Evolutionary conservation across 2,888 invertebrate species (phyloP).

Genomic region (Phrixothrix hirtus): DNA sequence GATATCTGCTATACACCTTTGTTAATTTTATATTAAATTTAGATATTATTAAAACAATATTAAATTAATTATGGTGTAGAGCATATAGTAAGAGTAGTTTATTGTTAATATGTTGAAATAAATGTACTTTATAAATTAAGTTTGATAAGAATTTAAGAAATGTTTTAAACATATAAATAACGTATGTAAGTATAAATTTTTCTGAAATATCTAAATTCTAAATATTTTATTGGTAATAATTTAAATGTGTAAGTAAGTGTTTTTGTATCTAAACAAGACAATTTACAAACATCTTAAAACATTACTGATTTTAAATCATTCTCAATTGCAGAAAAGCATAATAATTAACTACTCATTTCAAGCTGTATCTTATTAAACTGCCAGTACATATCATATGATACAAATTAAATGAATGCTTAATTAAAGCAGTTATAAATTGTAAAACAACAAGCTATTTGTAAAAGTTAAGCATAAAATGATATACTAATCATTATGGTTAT

Average conservation of each 20-base stretch:
- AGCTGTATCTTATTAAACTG: neutral
- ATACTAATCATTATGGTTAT: no score
- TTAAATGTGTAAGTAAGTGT: no score
- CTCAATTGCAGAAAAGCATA: neutral
- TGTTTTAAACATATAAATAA: constrained; percentile 13
- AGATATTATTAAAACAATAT: neutral
- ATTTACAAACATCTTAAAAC: neutral
- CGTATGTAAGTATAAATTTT: constrained; percentile 1
- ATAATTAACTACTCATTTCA: neutral
- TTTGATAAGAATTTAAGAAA: constrained; percentile 10
- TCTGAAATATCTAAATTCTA: no score
- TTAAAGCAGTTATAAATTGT: no score
- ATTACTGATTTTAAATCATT: neutral
- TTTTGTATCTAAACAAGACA: neutral
- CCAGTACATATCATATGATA: neutral
- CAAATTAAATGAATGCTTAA: neutral
- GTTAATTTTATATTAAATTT: neutral
- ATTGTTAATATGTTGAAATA: constrained; percentile 24
- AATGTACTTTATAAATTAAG: constrained; percentile 19
- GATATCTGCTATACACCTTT: constrained; percentile 16
- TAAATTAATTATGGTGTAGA: constrained; percentile 4
- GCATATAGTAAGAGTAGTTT: constrained; percentile 1
- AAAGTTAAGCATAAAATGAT: no score
- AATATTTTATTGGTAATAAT: neutral
- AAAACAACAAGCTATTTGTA: no score